These are phyloP conservation scores for Drosophila kepulauana DNA, from an alignment of 1,140 invertebrate genomes.

Conservation along the genomic window DNA sequence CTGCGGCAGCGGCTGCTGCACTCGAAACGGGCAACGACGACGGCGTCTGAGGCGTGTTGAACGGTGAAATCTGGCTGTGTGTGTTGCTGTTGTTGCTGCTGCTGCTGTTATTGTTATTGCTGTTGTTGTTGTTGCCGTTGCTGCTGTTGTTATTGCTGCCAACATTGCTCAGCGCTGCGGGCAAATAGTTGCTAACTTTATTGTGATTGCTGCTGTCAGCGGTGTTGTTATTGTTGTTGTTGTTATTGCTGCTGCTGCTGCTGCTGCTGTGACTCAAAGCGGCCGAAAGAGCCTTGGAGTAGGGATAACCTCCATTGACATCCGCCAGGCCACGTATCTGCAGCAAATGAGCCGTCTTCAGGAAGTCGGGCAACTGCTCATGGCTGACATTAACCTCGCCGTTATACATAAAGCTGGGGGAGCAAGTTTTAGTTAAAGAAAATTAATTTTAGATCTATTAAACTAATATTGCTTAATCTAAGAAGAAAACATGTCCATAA, in stretches of 20 bases:
- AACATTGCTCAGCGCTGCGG: slow-evolving; percentile 37
- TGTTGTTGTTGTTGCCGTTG: slow-evolving; percentile 41
- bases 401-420: slow-evolving; percentile 95
- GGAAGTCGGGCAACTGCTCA: slow-evolving; percentile 94
- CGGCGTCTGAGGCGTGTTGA: slow-evolving; percentile 65
- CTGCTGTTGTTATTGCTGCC: slow-evolving; percentile 41
- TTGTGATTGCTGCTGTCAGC: slow-evolving; percentile 64
- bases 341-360: slow-evolving; percentile 95
- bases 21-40: slow-evolving; percentile 53
- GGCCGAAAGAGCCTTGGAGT: slow-evolving; percentile 65
- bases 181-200: slow-evolving; percentile 67
- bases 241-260: slow-evolving; percentile 70
- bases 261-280: slow-evolving; percentile 80
- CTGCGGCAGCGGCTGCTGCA: slow-evolving; percentile 63
- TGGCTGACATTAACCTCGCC: slow-evolving; percentile 97
- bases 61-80: slow-evolving; percentile 64
- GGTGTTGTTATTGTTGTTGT: slow-evolving; percentile 54
- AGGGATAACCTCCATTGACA: slow-evolving; percentile 87
- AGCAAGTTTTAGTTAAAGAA: background rate
- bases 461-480: too few species aligned
- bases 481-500: too few species aligned
- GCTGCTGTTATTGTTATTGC: slow-evolving; percentile 24
- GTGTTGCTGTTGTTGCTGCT: slow-evolving; percentile 37
- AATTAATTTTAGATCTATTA: too few species aligned
- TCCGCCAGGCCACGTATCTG: slow-evolving; percentile 96